Evolutionary conservation across 2,888 invertebrate species (phyloP).

Genomic region (Nipponacmea schrenckii): DNA sequence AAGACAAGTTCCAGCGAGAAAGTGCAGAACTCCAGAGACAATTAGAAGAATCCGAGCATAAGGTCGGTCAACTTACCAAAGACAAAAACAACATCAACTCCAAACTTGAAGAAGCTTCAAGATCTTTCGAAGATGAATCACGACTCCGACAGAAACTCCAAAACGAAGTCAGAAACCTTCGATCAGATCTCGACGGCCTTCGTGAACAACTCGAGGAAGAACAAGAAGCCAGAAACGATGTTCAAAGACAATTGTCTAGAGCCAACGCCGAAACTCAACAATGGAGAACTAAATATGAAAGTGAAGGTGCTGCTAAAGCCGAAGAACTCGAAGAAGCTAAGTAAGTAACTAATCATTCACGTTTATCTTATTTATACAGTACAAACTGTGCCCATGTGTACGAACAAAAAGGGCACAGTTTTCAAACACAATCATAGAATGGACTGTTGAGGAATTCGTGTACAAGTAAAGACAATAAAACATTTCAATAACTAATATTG

Average conservation of each 20-base stretch:
- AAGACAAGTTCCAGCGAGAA: slow-evolving; percentile 97
- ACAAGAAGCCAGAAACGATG: slow-evolving; percentile 96
- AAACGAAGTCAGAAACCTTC: slow-evolving; percentile 94
- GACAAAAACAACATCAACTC: slow-evolving; percentile 89
- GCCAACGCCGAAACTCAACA: slow-evolving; percentile 95
- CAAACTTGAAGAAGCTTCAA: slow-evolving; percentile 96
- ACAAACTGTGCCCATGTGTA: too few relatives aligned
- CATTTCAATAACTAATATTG: too few relatives aligned
- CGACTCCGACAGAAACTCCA: slow-evolving; percentile 62
- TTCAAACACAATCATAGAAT: too few relatives aligned
- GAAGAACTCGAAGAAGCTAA: slow-evolving; percentile 68
- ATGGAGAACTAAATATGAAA: slow-evolving; percentile 98
- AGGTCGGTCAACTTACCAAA: slow-evolving; percentile 93
- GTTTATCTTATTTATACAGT: too few relatives aligned
- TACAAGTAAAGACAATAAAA: too few relatives aligned
- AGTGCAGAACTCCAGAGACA: slow-evolving; percentile 95
- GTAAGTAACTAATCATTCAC: slow-evolving; percentile 11
- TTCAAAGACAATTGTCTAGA: slow-evolving; percentile 98
- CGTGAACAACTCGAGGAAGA: slow-evolving; percentile 99
- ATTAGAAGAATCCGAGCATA: slow-evolving; percentile 97
- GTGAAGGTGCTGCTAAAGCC: slow-evolving; percentile 74
- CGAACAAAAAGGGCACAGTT: too few relatives aligned
- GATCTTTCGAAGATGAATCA: slow-evolving; percentile 93
- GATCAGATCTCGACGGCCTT: slow-evolving; percentile 98
- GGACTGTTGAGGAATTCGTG: too few relatives aligned